Evolutionary conservation across 2,797 vertebrate species (phyloP).

Genomic region (Sebastes goodei): DNA sequence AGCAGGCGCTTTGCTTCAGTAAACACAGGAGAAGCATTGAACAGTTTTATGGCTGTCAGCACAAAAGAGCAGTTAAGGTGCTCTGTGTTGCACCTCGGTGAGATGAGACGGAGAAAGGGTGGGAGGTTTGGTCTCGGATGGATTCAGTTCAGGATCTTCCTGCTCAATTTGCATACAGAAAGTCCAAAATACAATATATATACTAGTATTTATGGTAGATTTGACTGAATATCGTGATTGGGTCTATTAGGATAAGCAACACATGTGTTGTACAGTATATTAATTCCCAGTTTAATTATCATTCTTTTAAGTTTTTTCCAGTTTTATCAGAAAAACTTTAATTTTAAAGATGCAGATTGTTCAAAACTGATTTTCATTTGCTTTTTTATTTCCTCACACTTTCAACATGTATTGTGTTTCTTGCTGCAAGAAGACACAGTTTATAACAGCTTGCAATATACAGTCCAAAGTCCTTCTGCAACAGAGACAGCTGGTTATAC

Average conservation of each 20-base stretch:
- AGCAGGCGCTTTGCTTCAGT: not conserved
- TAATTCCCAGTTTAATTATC: too few species aligned
- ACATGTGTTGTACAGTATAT: not conserved
- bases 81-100: not conserved
- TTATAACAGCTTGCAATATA: not conserved
- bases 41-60: constrained; percentile 13
- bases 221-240: not conserved
- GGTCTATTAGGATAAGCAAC: not conserved
- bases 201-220: not conserved
- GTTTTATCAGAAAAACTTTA: not conserved
- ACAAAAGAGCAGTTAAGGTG: constrained; percentile 32
- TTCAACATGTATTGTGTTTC: not conserved
- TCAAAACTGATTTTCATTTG: not conserved
- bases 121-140: constrained; percentile 11
- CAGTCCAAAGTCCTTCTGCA: not conserved
- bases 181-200: not conserved
- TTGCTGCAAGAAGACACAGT: not conserved
- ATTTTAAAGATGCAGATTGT: not conserved
- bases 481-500: not conserved
- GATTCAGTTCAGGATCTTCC: constrained; percentile 12
- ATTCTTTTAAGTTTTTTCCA: not conserved
- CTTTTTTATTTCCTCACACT: not conserved
- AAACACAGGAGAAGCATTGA: not conserved
- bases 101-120: constrained; percentile 17
- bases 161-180: not conserved